Conservation (phyloP, 1,140 invertebrate species). For the Octopus sinensis region DNA sequence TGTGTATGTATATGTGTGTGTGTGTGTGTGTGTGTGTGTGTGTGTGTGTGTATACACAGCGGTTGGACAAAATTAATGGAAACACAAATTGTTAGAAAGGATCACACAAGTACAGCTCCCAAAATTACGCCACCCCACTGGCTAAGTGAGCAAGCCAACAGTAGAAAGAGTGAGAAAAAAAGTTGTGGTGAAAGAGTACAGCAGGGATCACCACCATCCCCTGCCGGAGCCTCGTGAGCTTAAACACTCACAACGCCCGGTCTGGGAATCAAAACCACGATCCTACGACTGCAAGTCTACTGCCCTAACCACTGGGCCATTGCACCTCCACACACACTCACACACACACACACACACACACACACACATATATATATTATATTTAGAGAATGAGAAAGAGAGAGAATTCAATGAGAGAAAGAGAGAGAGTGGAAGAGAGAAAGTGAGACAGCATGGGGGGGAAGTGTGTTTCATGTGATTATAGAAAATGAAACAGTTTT, state of each 20-base stretch:
- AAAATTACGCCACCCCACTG: no score
- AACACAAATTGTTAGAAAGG: neutral
- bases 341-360: neutral
- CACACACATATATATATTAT: neutral
- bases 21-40: neutral
- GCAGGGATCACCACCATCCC: no score
- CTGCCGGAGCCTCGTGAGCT: no score
- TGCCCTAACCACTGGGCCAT: no score
- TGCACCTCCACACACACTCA: neutral
- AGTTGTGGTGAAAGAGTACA: no score
- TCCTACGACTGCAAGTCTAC: no score
- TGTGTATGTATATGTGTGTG: neutral
- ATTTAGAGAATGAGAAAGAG: neutral
- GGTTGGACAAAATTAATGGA: neutral
- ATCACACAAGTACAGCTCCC: no score
- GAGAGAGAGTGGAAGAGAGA: neutral
- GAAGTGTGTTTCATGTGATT: neutral
- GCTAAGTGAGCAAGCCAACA: no score
- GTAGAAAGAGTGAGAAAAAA: no score
- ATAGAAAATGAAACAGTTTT: no score
- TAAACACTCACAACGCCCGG: no score
- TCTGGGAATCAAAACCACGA: no score
- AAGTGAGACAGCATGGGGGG: neutral
- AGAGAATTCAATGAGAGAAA: neutral
- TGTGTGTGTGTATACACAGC: neutral